Conservation (phyloP, 2,113 vertebrate genomes). For the Nematolebias whitei region DNA sequence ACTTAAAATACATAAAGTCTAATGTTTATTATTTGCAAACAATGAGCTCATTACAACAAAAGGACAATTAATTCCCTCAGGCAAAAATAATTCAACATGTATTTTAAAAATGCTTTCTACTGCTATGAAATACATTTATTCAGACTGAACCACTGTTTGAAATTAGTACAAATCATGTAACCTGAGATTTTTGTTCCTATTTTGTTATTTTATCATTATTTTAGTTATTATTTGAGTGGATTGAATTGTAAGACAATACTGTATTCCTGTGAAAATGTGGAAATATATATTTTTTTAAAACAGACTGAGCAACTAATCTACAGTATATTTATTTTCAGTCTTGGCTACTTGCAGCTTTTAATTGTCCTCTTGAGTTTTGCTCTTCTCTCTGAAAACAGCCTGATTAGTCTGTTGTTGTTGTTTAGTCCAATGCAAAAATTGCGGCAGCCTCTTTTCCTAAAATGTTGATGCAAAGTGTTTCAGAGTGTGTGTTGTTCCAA, state of each 20-base stretch:
- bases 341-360: slow-evolving; percentile 4
- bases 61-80: neutral
- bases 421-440: neutral
- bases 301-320: neutral
- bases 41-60: neutral
- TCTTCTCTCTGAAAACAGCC: slow-evolving; percentile 1
- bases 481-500: too few relatives aligned
- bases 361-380: slow-evolving; percentile 8
- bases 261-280: neutral
- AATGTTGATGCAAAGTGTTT: too few relatives aligned
- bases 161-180: neutral
- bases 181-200: neutral
- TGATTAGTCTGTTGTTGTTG: slow-evolving; percentile 8
- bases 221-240: neutral
- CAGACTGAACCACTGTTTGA: neutral
- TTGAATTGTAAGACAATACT: neutral
- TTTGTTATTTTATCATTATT: too few relatives aligned
- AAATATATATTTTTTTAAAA: neutral
- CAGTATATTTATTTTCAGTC: slow-evolving; percentile 6
- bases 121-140: neutral
- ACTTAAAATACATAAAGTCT: neutral
- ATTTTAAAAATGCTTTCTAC: neutral
- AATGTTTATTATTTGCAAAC: neutral
- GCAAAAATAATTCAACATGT: neutral
- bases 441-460: too few relatives aligned